Evolutionary conservation across 2,797 vertebrate genomes (phyloP), one percentile per base, ranked within the genome.

Genomic region (Scolopax bukidnonensis): DNA sequence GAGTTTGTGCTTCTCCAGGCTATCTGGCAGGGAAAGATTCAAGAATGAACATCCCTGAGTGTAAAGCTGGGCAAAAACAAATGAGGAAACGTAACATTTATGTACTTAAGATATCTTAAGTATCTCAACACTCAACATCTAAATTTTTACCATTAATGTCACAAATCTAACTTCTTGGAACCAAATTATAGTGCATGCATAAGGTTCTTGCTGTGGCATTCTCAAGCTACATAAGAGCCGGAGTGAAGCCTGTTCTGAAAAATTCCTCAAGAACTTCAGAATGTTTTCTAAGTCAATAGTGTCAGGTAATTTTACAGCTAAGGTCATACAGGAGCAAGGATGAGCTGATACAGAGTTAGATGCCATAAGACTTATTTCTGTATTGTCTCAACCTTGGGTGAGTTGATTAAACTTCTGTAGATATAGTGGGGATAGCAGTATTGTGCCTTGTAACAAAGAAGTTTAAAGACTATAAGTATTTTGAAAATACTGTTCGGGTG

Each of bases 181-280:
- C 13, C 17, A 59, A 41, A 61, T 68, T 38, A 17, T 17, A 50
- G 13, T 19, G 6, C 21, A 75, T 19, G 6, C 25, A 79, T 71
- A 50, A 59, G 8, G 28, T 54, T 76, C 54, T 92, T 71, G 30
- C 7, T 3, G 1, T 40, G 10, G 30, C 11, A 23, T 56, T 71
- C 30, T 56, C 54, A 47, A 60, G 32, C 24, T 38, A 45, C 1
- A 0, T 25, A 48, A 67, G 6, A 50, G 17, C n/a, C 36, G 64
- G 15, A 1, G 0, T 0, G 1, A 76, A 71, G 15, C 14, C 27
- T 59, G 7, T 33, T 83, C 75, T 83, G 43, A 67, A 67, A 57
- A 0, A 0, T 23, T 75, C 1, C 53, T 70, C 21, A 32, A 48
- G 27, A 67, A 24, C 21, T 33, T 78, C 0, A 2, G 32, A 20